phyloP scores from a whole-genome alignment of 2,113 vertebrate genomes.

The Sinosuthora webbiana region DNA sequence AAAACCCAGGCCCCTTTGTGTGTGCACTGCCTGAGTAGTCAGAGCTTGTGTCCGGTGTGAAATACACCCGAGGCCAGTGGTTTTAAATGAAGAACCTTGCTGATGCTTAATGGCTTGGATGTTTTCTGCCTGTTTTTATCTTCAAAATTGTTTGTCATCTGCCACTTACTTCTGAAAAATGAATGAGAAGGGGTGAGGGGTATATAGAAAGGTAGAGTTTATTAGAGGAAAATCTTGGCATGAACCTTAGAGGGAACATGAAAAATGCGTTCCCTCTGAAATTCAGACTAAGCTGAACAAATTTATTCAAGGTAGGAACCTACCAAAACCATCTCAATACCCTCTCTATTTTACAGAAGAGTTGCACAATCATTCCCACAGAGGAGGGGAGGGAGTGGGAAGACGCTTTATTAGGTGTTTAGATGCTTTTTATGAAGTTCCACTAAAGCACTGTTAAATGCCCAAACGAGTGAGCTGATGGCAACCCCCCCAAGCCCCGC shows the following conservation, averaged over 20 bases:
- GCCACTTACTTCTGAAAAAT: not conserved
- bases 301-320: not conserved
- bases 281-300: not conserved
- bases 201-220: not conserved
- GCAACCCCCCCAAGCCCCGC: not conserved
- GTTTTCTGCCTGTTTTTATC: not conserved
- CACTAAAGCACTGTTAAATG: not conserved
- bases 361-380: not conserved
- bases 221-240: not conserved
- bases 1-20: not conserved
- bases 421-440: not conserved
- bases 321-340: not conserved
- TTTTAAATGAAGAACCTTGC: not conserved
- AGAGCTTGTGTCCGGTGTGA: rapidly evolving
- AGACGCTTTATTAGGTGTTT: not conserved
- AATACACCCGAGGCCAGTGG: not conserved
- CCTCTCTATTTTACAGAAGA: not conserved
- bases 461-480: rapidly evolving
- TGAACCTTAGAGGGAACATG: not conserved
- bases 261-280: rapidly evolving
- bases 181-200: not conserved
- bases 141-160: not conserved
- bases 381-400: rapidly evolving
- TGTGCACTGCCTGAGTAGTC: not conserved
- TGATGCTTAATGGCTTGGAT: not conserved